Evolutionary conservation across 2,797 vertebrate species (phyloP).

Genomic region (Megaceryle alcyon): DNA sequence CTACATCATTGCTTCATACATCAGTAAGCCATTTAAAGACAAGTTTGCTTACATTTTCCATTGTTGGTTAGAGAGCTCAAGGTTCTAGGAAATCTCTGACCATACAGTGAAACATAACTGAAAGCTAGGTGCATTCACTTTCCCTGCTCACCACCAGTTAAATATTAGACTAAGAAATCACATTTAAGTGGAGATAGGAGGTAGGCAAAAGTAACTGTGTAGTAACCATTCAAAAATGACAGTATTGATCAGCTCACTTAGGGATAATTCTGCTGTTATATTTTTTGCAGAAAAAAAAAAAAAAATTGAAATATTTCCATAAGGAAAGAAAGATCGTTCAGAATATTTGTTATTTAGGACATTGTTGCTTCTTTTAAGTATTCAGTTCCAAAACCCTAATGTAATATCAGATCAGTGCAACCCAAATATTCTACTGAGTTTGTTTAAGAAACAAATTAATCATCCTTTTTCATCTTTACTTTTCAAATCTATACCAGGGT

Average conservation of each 20-base stretch:
- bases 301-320: neutral
- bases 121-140: neutral
- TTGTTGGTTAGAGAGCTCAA: slow-evolving; percentile 22
- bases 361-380: neutral
- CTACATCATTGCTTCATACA: neutral
- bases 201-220: neutral
- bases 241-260: neutral
- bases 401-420: neutral
- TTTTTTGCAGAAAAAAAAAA: neutral
- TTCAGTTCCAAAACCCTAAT: neutral
- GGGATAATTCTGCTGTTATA: neutral
- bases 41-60: slow-evolving; percentile 56
- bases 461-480: neutral
- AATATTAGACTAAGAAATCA: slow-evolving; percentile 34
- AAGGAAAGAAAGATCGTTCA: neutral
- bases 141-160: neutral
- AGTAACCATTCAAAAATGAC: neutral
- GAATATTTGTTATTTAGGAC: neutral
- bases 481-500: neutral
- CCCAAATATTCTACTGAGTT: neutral
- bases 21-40: neutral
- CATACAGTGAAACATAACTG: neutral
- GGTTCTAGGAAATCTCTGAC: slow-evolving; percentile 9
- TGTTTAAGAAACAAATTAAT: neutral
- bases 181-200: neutral